Evolutionary conservation across 1,140 invertebrate genomes (phyloP).

Genomic region (Ruditapes philippinarum): DNA sequence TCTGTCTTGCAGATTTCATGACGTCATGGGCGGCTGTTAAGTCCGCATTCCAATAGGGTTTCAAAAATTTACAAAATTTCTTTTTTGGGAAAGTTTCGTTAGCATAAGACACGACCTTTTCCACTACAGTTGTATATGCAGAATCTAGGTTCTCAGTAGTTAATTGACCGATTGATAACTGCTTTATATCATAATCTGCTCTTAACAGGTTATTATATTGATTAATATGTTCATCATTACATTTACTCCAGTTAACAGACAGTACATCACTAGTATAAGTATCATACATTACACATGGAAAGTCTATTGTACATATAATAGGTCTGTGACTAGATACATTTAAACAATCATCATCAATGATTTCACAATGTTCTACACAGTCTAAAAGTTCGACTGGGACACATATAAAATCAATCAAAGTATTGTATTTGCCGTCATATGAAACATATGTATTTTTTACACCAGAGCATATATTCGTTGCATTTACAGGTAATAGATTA

Average conservation of each 20-base stretch:
- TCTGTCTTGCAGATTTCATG: neutral
- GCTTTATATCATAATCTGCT: no score
- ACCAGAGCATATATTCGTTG: neutral
- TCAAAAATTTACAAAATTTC: neutral
- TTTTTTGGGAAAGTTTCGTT: neutral
- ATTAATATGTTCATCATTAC: neutral
- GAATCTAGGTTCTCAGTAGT: no score
- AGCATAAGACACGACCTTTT: no score
- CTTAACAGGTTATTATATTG: neutral
- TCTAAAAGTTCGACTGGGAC: neutral
- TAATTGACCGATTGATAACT: no score
- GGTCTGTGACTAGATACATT: conserved; percentile 49
- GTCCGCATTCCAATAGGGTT: neutral
- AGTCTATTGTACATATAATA: neutral
- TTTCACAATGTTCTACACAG: neutral
- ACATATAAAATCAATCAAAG: conserved; percentile 34
- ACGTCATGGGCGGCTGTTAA: neutral
- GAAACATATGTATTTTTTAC: conserved; percentile 5
- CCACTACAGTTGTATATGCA: no score
- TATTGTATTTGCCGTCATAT: neutral
- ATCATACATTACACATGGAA: neutral
- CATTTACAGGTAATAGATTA: no score
- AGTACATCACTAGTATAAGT: neutral
- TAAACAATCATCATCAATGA: conserved; percentile 46
- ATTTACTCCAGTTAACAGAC: neutral